These are phyloP conservation scores for Oceanodroma tethys DNA, from an alignment of 2,113 vertebrate species.

Conservation along the genomic window DNA sequence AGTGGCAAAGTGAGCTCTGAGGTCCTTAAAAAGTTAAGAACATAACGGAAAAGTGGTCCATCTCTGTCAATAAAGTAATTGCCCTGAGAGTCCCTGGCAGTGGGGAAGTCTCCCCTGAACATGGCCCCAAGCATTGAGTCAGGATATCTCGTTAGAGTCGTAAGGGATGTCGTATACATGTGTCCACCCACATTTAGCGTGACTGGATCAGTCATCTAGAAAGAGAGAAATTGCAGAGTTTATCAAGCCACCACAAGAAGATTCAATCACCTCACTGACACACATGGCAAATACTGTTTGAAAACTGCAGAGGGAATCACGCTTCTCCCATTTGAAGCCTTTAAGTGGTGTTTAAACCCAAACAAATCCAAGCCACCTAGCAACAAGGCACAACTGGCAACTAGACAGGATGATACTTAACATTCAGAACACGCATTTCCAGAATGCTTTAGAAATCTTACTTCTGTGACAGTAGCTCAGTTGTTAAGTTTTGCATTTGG, in stretches of 20 bases:
- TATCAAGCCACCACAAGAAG: slow-evolving; percentile 24
- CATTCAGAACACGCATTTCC: neutral
- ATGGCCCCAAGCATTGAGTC: slow-evolving; percentile 89
- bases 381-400: slow-evolving; percentile 23
- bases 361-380: slow-evolving; percentile 7
- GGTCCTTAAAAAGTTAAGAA: slow-evolving; percentile 87
- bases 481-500: slow-evolving; percentile 28
- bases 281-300: neutral
- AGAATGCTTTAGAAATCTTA: slow-evolving; percentile 12
- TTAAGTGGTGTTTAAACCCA: neutral
- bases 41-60: slow-evolving; percentile 85
- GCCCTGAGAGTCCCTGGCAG: slow-evolving; percentile 83
- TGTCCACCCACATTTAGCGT: slow-evolving; percentile 88
- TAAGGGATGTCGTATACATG: slow-evolving; percentile 86
- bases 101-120: slow-evolving; percentile 87
- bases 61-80: slow-evolving; percentile 90
- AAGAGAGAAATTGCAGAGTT: slow-evolving; percentile 55
- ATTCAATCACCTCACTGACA: neutral
- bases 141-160: slow-evolving; percentile 83
- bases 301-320: neutral
- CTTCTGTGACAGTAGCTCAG: neutral
- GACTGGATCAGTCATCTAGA: slow-evolving; percentile 88
- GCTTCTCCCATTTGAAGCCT: neutral
- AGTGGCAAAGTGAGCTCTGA: slow-evolving; percentile 84
- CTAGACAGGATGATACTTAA: neutral